A percentile compares a stretch with the other conserved stretches of the same genome.
Conservation (phyloP, 35 echinoderm and acorn worm genomes). For the Patiria miniata region DNA sequence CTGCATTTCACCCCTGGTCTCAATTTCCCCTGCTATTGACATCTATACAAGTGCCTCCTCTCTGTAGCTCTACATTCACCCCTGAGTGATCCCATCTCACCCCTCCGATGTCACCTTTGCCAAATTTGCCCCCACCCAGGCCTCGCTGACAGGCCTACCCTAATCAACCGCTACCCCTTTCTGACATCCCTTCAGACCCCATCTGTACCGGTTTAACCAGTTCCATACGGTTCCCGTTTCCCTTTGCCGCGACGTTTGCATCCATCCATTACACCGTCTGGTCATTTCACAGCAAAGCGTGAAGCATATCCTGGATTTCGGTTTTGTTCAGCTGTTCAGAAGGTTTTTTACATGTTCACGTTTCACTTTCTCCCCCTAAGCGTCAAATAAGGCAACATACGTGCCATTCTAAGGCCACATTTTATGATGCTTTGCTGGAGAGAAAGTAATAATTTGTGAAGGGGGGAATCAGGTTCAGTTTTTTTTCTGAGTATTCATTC, state of each 20-base stretch:
- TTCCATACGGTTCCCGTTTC: neutral
- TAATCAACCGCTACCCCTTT: neutral
- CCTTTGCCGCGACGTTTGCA: neutral
- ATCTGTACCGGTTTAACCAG: neutral
- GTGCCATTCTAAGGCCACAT: no score
- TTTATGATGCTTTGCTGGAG: no score
- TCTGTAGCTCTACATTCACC: no score
- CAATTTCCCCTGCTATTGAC: neutral
- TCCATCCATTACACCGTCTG: conserved; percentile 2
- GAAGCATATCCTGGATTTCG: neutral
- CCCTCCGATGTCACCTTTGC: neutral
- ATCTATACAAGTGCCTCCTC: neutral
- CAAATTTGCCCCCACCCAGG: neutral
- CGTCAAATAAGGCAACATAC: no score
- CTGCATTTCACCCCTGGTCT: neutral
- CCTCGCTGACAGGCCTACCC: neutral
- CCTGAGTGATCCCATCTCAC: neutral
- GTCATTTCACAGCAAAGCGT: conserved; percentile 6
- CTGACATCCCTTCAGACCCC: neutral
- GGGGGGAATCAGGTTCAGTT: no score
- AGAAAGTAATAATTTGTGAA: no score
- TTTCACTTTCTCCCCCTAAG: no score
- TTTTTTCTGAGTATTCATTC: no score
- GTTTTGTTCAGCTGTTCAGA: no score
- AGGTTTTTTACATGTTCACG: no score